phyloP scores from a whole-genome alignment of 2,888 invertebrate genomes.

The Harpagoxenus sublaevis region DNA sequence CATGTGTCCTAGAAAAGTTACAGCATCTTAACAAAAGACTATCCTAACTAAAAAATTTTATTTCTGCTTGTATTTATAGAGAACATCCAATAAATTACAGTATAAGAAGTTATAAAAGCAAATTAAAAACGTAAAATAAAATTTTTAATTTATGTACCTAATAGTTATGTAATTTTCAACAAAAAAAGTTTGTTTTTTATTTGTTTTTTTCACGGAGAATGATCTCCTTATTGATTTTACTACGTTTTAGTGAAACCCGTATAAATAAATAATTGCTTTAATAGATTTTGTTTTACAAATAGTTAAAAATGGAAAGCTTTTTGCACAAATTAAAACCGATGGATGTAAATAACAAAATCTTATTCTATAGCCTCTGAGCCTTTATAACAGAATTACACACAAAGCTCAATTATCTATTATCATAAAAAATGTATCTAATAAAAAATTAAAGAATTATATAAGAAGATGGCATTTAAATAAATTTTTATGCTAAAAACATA shows the following conservation, averaged over 20 bases:
- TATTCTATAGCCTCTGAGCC: neutral
- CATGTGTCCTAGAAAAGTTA: neutral
- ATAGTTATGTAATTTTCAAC: slow-evolving; percentile 7
- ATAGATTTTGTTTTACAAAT: slow-evolving; percentile 46
- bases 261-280: slow-evolving; percentile 50
- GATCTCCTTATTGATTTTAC: slow-evolving; percentile 39
- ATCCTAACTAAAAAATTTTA: neutral
- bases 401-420: neutral
- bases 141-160: slow-evolving; percentile 4
- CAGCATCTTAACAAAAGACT: neutral
- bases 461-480: neutral
- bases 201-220: slow-evolving; percentile 33
- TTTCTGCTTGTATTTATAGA: neutral
- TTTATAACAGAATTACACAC: slow-evolving; percentile 15
- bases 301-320: slow-evolving; percentile 44
- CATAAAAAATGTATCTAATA: neutral
- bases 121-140: neutral
- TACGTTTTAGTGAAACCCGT: slow-evolving; percentile 11
- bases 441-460: neutral
- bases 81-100: neutral
- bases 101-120: neutral
- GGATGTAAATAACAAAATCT: slow-evolving; percentile 25
- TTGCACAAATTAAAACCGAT: slow-evolving; percentile 18
- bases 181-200: slow-evolving; percentile 17
- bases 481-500: neutral